Base-by-base conservation (phyloP, 2,113 vertebrate species). In the Stegastes partitus region DNA sequence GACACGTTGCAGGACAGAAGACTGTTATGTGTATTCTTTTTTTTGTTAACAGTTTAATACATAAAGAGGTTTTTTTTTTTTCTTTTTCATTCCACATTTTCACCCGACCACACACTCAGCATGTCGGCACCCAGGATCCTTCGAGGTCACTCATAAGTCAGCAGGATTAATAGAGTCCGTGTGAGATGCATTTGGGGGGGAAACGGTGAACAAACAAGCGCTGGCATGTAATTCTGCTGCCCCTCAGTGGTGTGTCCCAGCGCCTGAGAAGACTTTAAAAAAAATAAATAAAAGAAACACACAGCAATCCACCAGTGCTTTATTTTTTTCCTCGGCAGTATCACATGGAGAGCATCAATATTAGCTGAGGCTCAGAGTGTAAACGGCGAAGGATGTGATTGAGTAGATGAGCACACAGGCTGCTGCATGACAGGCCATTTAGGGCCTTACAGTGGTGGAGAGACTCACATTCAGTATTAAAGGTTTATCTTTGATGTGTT, bases 151-250 rank as follows among this genome's bases (percentile, higher is more conserved):
- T 81, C 74, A 51, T 78, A 78, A 80, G 72, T 84, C 89, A 86
- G 70, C 76, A 57, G 86, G 83, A 90, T 86, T 74, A 83, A 86
- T 87, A 22, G 71, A 85, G 75, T 63, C 51, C n/a, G 64, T 74
- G 74, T 19, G 28, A 75, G 62, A 57, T 67, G 70, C 64, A 62
- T 84, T 74, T 67, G 50, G 42, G 19, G 28, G 34, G 50, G n/a
- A 54, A 59, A 2, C 3, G 11, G 19, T 63, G 59, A 70, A 57
- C 76, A 71, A 81, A 67, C 61, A 45, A 49, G 55, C 16, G 25
- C 58, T 73, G 88, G 22, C 49, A 37, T 85, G 89, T 86, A 57
- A 73, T 77, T 84, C 84, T 92, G 87, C 89, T 92, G 90, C 92
- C 92, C 83, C 87, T 87, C 84, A 82, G 89, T 89, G 91, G 89